phyloP scores from a whole-genome alignment of 2,113 vertebrate genomes.

The Hydrochoerus hydrochaeris region DNA sequence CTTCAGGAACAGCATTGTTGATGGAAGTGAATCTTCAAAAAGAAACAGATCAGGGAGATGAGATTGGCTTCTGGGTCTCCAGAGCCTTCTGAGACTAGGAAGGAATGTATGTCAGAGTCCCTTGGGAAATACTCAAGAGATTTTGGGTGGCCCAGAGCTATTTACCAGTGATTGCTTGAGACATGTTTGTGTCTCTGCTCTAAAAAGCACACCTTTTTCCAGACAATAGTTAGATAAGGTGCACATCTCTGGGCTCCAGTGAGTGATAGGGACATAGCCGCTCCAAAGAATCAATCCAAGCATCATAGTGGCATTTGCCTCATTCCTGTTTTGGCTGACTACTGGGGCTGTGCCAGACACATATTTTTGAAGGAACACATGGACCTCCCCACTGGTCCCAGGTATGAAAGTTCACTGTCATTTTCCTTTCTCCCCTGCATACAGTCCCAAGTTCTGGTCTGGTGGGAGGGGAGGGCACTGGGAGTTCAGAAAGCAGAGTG shows the following conservation, averaged over 20 bases:
- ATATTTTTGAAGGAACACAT: background rate
- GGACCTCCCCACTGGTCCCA: background rate
- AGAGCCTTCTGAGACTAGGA: background rate
- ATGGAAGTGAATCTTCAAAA: background rate
- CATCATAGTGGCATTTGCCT: background rate
- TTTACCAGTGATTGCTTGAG: background rate
- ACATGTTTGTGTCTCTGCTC: fast-evolving
- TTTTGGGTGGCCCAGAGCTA: no score
- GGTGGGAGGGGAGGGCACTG: fast-evolving
- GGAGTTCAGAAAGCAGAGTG: no score
- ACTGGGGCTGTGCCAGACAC: background rate
- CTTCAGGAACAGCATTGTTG: background rate
- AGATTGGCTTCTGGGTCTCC: background rate
- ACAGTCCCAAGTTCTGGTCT: background rate
- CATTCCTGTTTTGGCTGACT: background rate
- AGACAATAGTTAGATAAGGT: fast-evolving
- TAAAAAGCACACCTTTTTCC: background rate
- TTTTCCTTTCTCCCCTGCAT: background rate
- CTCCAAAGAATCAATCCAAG: no score
- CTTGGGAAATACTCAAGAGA: background rate
- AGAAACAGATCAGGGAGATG: background rate
- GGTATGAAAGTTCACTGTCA: background rate
- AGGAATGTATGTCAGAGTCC: background rate
- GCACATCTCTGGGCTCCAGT: background rate
- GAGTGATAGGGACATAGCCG: background rate